Conservation (phyloP, 2,113 vertebrate genomes). For the Amazona vittata region DNA sequence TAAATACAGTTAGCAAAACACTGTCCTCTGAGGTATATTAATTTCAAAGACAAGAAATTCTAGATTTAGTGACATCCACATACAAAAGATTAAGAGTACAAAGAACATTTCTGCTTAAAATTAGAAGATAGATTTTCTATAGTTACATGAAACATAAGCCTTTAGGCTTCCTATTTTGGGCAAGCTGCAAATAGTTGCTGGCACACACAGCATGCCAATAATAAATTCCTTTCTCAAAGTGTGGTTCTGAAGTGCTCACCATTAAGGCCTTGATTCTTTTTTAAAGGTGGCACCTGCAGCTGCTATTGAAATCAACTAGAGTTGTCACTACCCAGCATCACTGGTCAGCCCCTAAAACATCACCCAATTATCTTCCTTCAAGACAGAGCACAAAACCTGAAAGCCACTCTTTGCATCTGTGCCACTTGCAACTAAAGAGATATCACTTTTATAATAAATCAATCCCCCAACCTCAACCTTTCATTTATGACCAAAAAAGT, state of each 20-base stretch:
- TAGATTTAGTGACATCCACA: conserved; percentile 67
- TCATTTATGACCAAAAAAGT: background rate
- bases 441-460: background rate
- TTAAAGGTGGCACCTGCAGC: conserved; percentile 66
- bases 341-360: background rate
- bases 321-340: conserved; percentile 9
- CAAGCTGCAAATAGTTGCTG: conserved; percentile 68
- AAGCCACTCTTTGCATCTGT: background rate
- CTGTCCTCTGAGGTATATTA: background rate
- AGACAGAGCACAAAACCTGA: background rate
- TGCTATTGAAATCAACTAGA: conserved; percentile 55
- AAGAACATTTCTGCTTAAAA: conserved; percentile 47
- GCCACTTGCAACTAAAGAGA: background rate
- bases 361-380: background rate
- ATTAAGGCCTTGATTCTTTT: conserved; percentile 44
- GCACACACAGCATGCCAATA: conserved; percentile 55
- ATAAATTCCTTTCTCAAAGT: conserved; percentile 69
- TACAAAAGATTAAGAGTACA: background rate
- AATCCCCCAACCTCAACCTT: background rate
- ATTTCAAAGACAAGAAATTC: conserved; percentile 50
- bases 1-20: background rate
- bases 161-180: conserved; percentile 60
- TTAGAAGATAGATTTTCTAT: conserved; percentile 50
- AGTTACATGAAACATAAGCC: conserved; percentile 66
- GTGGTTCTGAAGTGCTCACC: conserved; percentile 42